Percentiles rank a stretch among this genome's conserved stretches.
phyloP scores from a whole-genome alignment of 2,797 vertebrate genomes.

The Schizopygopsis malacanthus region DNA sequence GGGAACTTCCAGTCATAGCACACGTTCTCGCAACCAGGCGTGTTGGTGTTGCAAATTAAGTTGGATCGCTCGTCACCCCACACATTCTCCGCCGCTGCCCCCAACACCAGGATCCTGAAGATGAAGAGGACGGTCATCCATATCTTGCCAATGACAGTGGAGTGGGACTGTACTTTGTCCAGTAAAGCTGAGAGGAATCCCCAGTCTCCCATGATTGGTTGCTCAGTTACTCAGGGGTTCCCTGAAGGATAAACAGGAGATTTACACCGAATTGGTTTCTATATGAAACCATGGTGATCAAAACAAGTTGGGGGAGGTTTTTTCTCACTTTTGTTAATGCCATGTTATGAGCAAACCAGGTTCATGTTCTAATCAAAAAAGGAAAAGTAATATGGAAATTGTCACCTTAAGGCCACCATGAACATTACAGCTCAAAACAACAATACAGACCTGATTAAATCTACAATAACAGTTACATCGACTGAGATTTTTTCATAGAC shows the following conservation, averaged over 20 bases:
- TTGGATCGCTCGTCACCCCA: constrained; percentile 89
- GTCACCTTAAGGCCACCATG: background rate
- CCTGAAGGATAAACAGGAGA: constrained; percentile 8
- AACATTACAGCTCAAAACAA: background rate
- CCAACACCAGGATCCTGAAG: constrained; percentile 90
- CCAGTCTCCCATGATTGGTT: constrained; percentile 86
- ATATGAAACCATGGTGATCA: background rate
- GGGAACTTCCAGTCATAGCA: constrained; percentile 91
- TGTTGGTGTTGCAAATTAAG: constrained; percentile 83
- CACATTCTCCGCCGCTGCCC: constrained; percentile 85
- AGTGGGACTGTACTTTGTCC: constrained; percentile 90
- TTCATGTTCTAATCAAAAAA: background rate
- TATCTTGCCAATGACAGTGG: constrained; percentile 89
- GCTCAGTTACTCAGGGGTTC: background rate
- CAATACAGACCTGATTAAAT: too few relatives aligned
- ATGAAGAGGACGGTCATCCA: constrained; percentile 94
- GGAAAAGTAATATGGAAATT: background rate
- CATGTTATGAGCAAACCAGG: too few relatives aligned
- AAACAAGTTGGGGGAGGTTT: background rate
- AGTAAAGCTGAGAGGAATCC: constrained; percentile 86
- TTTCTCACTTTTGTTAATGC: too few relatives aligned
- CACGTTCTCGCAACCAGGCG: constrained; percentile 85
- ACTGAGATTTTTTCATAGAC: background rate
- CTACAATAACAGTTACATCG: too few relatives aligned
- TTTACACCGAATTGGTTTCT: background rate